Conservation (phyloP, 2,113 vertebrate genomes). For the Glaucidium brasilianum region DNA sequence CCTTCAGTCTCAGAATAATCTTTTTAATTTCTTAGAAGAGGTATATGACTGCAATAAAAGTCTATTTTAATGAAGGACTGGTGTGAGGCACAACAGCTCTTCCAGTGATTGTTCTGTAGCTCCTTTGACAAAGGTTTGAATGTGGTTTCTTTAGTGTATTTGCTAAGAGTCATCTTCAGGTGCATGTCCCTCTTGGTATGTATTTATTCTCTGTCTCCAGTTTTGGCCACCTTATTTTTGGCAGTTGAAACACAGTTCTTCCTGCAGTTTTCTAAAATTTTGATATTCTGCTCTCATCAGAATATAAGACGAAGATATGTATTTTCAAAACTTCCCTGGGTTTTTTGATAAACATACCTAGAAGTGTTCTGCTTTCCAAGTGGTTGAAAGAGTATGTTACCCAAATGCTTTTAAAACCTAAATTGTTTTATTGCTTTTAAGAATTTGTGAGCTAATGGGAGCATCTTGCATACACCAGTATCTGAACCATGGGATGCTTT, state of each 20-base stretch:
- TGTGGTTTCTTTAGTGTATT: background rate
- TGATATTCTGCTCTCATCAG: background rate
- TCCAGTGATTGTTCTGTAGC: background rate
- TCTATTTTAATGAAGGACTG: background rate
- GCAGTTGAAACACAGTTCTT: background rate
- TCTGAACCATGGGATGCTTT: background rate
- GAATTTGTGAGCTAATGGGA: background rate
- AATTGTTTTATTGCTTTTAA: background rate
- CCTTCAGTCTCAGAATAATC: background rate
- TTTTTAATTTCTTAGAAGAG: background rate
- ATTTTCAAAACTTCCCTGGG: background rate
- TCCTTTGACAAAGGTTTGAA: background rate
- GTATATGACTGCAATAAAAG: background rate
- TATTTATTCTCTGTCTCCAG: background rate
- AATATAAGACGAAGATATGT: background rate
- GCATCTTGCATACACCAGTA: background rate
- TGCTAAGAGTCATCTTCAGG: background rate
- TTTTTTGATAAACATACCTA: background rate
- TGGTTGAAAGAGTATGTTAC: background rate
- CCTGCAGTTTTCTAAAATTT: background rate
- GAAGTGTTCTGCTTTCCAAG: background rate
- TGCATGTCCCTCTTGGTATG: fast-evolving
- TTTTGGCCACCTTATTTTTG: background rate
- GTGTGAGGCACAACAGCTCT: background rate
- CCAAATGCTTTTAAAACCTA: background rate